Conservation (phyloP, 2,113 vertebrate species). For the Galemys pyrenaicus region DNA sequence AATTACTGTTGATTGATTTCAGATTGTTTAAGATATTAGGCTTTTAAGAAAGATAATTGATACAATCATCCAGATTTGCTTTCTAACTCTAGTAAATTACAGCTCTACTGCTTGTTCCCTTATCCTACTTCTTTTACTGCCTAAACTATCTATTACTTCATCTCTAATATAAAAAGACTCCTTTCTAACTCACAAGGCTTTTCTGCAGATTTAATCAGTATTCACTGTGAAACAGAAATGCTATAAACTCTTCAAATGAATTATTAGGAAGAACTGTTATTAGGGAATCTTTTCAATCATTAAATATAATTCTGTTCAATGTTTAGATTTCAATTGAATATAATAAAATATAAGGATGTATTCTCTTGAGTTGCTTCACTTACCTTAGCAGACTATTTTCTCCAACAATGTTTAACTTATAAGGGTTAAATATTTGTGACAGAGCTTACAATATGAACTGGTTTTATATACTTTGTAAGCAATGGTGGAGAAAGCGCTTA, state of each 20-base stretch:
- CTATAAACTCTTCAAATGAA: background rate
- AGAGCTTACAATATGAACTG: background rate
- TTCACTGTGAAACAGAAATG: background rate
- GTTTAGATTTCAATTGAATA: constrained; percentile 28
- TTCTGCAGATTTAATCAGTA: constrained; percentile 18
- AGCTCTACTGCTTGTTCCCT: background rate
- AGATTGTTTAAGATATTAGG: background rate
- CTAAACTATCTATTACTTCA: background rate
- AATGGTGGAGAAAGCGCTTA: background rate
- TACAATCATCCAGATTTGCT: background rate
- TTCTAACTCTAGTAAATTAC: background rate
- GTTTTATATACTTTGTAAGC: background rate
- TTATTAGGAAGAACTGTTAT: background rate
- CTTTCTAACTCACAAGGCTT: background rate
- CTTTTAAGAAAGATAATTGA: background rate
- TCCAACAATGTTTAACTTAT: constrained; percentile 1
- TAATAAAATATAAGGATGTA: background rate
- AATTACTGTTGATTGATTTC: background rate
- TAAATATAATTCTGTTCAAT: constrained; percentile 26
- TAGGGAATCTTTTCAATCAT: constrained; percentile 27
- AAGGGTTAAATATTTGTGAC: background rate
- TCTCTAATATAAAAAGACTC: background rate
- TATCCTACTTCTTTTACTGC: background rate
- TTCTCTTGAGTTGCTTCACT: background rate
- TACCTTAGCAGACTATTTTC: background rate